These are phyloP conservation scores for Heliconius erato DNA, from an alignment of 2,888 invertebrate species.

Conservation along the genomic window DNA sequence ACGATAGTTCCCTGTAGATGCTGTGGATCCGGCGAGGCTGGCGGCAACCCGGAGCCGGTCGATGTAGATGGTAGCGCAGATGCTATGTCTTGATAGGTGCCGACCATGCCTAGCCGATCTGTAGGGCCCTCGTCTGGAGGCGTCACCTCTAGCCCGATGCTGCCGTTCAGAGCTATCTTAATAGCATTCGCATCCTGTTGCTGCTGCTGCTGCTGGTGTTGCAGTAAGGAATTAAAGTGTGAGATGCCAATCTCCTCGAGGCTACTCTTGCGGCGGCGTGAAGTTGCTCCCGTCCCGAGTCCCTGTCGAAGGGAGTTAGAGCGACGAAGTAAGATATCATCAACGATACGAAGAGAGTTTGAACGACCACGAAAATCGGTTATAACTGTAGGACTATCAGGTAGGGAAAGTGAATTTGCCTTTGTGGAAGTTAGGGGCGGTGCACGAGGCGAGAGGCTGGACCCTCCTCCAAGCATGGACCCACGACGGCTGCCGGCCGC, in stretches of 20 bases:
- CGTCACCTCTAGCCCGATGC: constrained; percentile 93
- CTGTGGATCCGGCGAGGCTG: constrained; percentile 87
- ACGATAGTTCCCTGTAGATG: constrained; percentile 96
- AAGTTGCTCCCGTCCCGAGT: constrained; percentile 84
- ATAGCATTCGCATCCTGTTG: constrained; percentile 91
- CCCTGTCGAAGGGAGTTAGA: constrained; percentile 95
- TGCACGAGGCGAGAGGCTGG: constrained; percentile 85
- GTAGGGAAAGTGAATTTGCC: constrained; percentile 94
- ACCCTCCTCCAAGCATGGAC: constrained; percentile 88
- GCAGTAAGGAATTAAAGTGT: constrained; percentile 90
- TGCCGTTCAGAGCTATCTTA: constrained; percentile 94
- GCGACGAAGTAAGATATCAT: constrained; percentile 92
- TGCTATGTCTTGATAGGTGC: constrained; percentile 82
- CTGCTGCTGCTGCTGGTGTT: constrained; percentile 83
- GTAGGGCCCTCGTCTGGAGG: constrained; percentile 88
- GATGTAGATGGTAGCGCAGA: constrained; percentile 76
- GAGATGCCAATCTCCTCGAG: constrained; percentile 94
- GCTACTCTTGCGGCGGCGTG: constrained; percentile 92
- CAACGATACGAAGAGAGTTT: constrained; percentile 94
- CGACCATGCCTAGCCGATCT: constrained; percentile 75
- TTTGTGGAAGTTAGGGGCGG: constrained; percentile 93
- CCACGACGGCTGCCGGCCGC: constrained; percentile 88
- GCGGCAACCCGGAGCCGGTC: constrained; percentile 66
- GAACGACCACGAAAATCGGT: constrained; percentile 93
- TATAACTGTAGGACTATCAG: constrained; percentile 94